phyloP scores from a whole-genome alignment of 2,888 invertebrate species.

The Theretra japonica region DNA sequence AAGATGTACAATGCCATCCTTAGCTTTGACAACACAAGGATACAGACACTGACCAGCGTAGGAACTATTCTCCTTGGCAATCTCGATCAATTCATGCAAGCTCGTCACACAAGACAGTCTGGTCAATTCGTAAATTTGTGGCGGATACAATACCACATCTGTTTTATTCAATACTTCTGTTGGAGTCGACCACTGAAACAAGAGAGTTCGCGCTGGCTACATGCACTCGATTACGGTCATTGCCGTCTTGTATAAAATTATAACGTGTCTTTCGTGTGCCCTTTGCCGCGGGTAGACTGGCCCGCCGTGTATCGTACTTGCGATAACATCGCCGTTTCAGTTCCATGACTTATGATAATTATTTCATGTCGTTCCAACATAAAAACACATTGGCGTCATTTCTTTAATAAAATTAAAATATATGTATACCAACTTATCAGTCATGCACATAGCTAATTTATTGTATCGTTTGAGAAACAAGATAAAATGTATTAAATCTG shows the following conservation, averaged over 20 bases:
- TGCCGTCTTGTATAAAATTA: slow-evolving; percentile 17
- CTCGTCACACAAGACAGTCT: slow-evolving; percentile 84
- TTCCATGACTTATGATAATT: slow-evolving; percentile 15
- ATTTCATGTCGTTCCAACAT: neutral
- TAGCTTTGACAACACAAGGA: slow-evolving; percentile 82
- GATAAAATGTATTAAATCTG: neutral
- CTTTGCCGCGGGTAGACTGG: neutral
- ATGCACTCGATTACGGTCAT: slow-evolving; percentile 13
- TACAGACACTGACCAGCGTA: slow-evolving; percentile 81
- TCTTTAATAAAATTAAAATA: neutral
- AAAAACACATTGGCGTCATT: neutral
- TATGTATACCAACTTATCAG: no score
- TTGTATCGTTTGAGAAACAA: neutral
- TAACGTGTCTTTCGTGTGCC: slow-evolving; percentile 13
- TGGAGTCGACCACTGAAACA: slow-evolving; percentile 88
- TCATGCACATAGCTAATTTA: neutral
- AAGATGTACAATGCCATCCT: slow-evolving; percentile 84
- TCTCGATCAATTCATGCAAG: slow-evolving; percentile 83
- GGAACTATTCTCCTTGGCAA: slow-evolving; percentile 83
- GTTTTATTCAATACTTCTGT: slow-evolving; percentile 74
- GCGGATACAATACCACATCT: slow-evolving; percentile 86
- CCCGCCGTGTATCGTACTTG: neutral
- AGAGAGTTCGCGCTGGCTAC: neutral
- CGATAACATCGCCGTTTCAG: slow-evolving; percentile 12
- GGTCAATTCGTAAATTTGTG: slow-evolving; percentile 91